Evolutionary conservation across 2,888 invertebrate genomes (phyloP).

Genomic region (Agelastica alni): DNA sequence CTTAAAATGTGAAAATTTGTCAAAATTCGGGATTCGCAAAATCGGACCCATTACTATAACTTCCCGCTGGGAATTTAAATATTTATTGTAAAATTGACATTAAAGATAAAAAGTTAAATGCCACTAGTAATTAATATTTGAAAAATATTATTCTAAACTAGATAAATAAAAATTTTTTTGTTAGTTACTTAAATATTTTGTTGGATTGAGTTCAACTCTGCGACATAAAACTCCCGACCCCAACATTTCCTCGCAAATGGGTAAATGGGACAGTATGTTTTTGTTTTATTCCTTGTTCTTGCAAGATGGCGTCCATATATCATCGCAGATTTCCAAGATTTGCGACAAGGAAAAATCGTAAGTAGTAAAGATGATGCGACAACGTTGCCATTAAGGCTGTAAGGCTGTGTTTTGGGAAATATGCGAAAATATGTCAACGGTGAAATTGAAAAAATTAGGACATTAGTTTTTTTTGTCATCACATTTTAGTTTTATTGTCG

Average conservation of each 20-base stretch:
- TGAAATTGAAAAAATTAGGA: constrained; percentile 7
- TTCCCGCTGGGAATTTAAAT: too few species aligned
- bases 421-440: constrained; percentile 9
- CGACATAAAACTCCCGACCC: neutral
- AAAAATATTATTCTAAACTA: too few species aligned
- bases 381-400: constrained; percentile 8
- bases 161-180: too few species aligned
- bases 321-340: constrained; percentile 19
- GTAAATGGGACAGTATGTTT: constrained; percentile 25
- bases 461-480: constrained; percentile 9
- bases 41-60: too few species aligned
- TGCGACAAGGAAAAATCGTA: constrained; percentile 9
- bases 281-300: constrained; percentile 20
- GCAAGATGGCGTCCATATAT: constrained; percentile 16
- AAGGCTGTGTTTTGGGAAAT: constrained; percentile 2
- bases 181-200: too few species aligned
- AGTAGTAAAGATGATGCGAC: constrained; percentile 12
- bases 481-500: neutral
- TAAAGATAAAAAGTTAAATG: too few species aligned
- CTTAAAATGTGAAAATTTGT: too few species aligned
- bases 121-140: too few species aligned
- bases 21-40: too few species aligned
- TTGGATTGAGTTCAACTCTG: constrained; percentile 1
- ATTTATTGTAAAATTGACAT: too few species aligned
- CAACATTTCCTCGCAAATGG: constrained; percentile 14